Conservation (phyloP, 2,797 vertebrate species). For the Clarias pachynema region DNA sequence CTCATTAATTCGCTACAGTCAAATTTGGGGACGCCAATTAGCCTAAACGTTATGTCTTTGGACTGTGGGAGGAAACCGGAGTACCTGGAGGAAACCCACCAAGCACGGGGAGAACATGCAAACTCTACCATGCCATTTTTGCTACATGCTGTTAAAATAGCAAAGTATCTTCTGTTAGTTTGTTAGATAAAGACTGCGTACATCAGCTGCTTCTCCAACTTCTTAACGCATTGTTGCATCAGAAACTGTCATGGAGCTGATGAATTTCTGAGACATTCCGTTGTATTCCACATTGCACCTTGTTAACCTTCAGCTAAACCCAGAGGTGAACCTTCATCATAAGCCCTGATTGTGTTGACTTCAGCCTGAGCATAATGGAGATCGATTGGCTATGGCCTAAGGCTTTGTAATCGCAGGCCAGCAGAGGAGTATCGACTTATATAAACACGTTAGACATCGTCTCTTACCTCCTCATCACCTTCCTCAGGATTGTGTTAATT, state of each 20-base stretch:
- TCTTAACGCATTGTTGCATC: not conserved
- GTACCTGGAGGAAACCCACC: too few species aligned
- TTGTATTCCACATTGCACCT: not conserved
- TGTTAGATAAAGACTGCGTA: not conserved
- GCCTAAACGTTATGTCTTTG: too few species aligned
- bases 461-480: slow-evolving; percentile 25
- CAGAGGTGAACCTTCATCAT: slow-evolving; percentile 31
- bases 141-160: not conserved
- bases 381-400: slow-evolving; percentile 35
- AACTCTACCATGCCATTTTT: not conserved
- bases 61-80: too few species aligned
- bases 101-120: too few species aligned
- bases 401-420: slow-evolving; percentile 36
- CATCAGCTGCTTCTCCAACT: not conserved
- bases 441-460: slow-evolving; percentile 37
- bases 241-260: not conserved
- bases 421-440: slow-evolving; percentile 34
- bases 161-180: not conserved
- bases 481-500: slow-evolving; percentile 4
- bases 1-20: too few species aligned
- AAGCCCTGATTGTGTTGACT: slow-evolving; percentile 42
- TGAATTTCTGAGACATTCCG: not conserved
- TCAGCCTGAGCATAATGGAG: slow-evolving; percentile 31
- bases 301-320: slow-evolving; percentile 11
- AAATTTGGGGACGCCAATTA: too few species aligned